These are phyloP conservation scores for Minunthozetes semirufus DNA, from an alignment of 2,888 invertebrate species.

Conservation along the genomic window DNA sequence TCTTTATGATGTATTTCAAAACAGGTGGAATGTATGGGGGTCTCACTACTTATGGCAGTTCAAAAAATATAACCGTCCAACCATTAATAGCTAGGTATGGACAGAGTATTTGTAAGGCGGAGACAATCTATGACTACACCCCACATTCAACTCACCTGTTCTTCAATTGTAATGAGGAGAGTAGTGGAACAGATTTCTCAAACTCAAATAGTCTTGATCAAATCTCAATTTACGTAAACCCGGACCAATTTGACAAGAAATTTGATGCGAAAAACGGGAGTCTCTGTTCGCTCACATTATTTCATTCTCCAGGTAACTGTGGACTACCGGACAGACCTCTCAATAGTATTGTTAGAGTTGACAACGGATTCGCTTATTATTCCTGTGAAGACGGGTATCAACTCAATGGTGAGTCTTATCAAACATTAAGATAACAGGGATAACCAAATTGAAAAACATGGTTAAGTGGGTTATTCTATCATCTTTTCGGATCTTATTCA, in stretches of 20 bases:
- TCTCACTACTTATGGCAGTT: too few species aligned
- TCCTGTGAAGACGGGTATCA: neutral
- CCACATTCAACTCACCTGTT: neutral
- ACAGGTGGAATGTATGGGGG: neutral
- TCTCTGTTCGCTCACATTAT: neutral
- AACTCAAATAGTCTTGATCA: neutral
- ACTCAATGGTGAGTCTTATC: neutral
- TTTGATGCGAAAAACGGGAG: neutral
- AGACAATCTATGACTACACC: neutral
- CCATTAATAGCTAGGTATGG: neutral
- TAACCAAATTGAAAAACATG: too few species aligned
- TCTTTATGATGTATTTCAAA: neutral
- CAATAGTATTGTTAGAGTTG: neutral
- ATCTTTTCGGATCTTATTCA: too few species aligned
- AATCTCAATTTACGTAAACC: neutral
- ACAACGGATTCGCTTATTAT: neutral
- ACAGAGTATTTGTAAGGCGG: neutral
- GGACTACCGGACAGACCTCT: slow-evolving; percentile 1
- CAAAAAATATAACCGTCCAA: neutral
- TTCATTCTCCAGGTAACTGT: neutral
- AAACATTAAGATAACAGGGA: too few species aligned
- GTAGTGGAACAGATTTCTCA: neutral
- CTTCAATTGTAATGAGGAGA: neutral
- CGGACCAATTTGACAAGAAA: neutral
- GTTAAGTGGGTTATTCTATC: too few species aligned